Conservation (phyloP, 1,140 invertebrate genomes). For the Drosophila tsacasi region DNA sequence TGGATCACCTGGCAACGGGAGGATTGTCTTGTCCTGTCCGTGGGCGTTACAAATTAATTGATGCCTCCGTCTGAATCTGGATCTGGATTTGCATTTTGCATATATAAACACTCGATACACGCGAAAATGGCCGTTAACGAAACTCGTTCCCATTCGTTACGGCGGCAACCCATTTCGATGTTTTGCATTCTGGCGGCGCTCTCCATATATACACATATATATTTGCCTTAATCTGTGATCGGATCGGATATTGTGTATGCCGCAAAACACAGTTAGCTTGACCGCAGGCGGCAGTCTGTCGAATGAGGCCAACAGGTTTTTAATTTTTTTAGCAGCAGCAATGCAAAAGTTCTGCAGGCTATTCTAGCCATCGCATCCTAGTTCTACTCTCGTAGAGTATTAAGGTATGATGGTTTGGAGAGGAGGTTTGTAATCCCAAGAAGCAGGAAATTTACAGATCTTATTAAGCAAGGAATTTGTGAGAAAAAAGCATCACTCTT, state of each 20-base stretch:
- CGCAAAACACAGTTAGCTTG: conserved; percentile 74
- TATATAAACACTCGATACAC: conserved; percentile 3
- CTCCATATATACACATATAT: conserved; percentile 21
- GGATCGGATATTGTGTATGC: conserved; percentile 52
- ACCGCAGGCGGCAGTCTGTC: conserved; percentile 46
- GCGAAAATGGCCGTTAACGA: conserved; percentile 35
- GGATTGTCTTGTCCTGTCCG: conserved; percentile 12
- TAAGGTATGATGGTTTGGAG: no score
- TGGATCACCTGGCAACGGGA: conserved; percentile 1
- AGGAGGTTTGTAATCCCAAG: neutral
- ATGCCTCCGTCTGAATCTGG: conserved; percentile 32
- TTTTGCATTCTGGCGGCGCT: conserved; percentile 64
- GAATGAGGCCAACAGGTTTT: conserved; percentile 77
- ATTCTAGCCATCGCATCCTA: conserved; percentile 19
- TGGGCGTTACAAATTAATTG: conserved; percentile 65
- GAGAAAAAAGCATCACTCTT: neutral
- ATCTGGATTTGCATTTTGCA: conserved; percentile 39
- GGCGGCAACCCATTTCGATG: conserved; percentile 59
- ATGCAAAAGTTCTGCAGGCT: conserved; percentile 50
- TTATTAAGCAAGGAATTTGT: neutral
- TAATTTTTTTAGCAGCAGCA: conserved; percentile 43
- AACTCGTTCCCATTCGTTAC: conserved; percentile 50
- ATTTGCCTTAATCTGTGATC: conserved; percentile 74
- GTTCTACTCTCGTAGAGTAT: neutral
- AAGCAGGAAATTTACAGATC: neutral